Evolutionary conservation across 2,888 invertebrate species (phyloP).

Genomic region (Halictus quadricinctus): DNA sequence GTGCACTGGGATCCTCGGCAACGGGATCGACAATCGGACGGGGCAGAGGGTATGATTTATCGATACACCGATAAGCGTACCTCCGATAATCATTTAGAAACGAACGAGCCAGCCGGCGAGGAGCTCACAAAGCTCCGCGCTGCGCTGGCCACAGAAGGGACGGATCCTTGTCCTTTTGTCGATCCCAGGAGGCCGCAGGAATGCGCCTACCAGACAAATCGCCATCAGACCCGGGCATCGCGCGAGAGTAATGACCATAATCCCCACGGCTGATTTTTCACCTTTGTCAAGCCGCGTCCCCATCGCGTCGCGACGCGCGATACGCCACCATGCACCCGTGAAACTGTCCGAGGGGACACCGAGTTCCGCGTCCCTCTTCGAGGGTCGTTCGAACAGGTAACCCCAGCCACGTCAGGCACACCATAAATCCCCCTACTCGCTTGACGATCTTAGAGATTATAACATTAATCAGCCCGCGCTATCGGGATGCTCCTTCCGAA

Average conservation of each 20-base stretch:
- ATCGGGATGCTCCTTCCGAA: background rate
- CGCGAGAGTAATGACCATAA: slow-evolving; percentile 57
- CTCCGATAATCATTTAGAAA: slow-evolving; percentile 50
- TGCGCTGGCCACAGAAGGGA: slow-evolving; percentile 25
- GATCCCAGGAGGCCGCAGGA: slow-evolving; percentile 44
- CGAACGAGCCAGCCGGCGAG: slow-evolving; percentile 1
- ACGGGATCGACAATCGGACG: background rate
- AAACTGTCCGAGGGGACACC: slow-evolving; percentile 30
- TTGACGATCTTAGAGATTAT: slow-evolving; percentile 9
- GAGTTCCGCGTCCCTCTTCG: slow-evolving; percentile 29
- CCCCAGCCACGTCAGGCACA: background rate
- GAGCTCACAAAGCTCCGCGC: slow-evolving; percentile 15
- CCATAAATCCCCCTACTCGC: background rate
- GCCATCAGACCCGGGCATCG: slow-evolving; percentile 46
- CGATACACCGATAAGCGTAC: slow-evolving; percentile 29
- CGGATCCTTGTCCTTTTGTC: slow-evolving; percentile 45
- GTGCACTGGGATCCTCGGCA: background rate
- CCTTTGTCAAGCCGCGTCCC: slow-evolving; percentile 38
- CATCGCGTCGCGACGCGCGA: slow-evolving; percentile 21
- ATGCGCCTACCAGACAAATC: slow-evolving; percentile 59
- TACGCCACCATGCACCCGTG: slow-evolving; percentile 11
- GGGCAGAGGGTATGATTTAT: slow-evolving; percentile 42
- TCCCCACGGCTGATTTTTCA: slow-evolving; percentile 49
- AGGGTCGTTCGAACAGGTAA: background rate
- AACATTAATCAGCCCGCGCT: slow-evolving; percentile 3